phyloP scores from a whole-genome alignment of 2,888 invertebrate species.

The Cryptops parisi region DNA sequence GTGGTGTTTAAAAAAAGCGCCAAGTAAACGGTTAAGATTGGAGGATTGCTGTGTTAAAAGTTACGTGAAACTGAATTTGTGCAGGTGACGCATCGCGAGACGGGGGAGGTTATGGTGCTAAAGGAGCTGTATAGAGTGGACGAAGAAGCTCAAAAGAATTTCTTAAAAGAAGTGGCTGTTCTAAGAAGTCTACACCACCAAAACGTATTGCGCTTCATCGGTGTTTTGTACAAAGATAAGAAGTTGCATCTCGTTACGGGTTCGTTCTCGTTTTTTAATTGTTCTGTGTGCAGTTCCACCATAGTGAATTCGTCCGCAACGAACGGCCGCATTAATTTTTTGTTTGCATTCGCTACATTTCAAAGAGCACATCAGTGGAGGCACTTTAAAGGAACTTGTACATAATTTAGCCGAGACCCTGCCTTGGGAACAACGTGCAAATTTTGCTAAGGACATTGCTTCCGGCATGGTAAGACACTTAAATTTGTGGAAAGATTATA shows the following conservation, averaged over 20 bases:
- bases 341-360: too few species aligned
- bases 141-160: slow-evolving; percentile 85
- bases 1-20: too few species aligned
- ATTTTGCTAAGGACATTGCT: slow-evolving; percentile 80
- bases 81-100: slow-evolving; percentile 78
- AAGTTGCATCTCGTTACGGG: slow-evolving; percentile 72
- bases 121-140: slow-evolving; percentile 87
- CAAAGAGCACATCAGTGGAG: slow-evolving; percentile 72
- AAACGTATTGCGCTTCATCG: slow-evolving; percentile 80
- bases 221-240: slow-evolving; percentile 84
- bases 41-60: too few species aligned
- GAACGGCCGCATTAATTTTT: too few species aligned
- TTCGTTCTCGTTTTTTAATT: too few species aligned
- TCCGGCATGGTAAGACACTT: slow-evolving; percentile 76
- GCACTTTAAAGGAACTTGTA: slow-evolving; percentile 69
- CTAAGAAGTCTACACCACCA: slow-evolving; percentile 73
- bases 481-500: too few species aligned
- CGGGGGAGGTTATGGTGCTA: slow-evolving; percentile 86
- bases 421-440: slow-evolving; percentile 64
- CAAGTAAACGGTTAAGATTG: too few species aligned
- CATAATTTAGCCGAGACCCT: slow-evolving; percentile 53
- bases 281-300: too few species aligned
- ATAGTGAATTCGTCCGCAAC: too few species aligned
- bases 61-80: too few species aligned
- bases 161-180: slow-evolving; percentile 89